Base-by-base conservation (phyloP, 2,113 vertebrate species). In the Kryptolebias marmoratus region DNA sequence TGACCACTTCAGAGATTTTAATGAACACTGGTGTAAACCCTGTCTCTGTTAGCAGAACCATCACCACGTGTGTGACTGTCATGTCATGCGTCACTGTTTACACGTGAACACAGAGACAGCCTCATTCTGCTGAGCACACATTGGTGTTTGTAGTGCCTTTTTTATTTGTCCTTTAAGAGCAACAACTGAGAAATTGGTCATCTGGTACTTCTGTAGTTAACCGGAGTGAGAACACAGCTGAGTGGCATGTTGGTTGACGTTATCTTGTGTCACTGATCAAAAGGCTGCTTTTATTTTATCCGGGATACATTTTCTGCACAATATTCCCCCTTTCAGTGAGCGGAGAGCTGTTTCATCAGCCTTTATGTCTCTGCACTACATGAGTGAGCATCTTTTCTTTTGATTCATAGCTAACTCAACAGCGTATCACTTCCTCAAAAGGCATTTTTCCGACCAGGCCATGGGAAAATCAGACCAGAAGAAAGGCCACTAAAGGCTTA, bases 171-270 rank as follows among this genome's bases (percentile, higher is more conserved):
- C 79, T 30, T 69, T 71, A 70, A 64, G 61, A 64, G 67, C 69
- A 75, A 76, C 8, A 16, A 60, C 64, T n/a, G 36, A 83, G 73
- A 89, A 72, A 87, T 80, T 87, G 84, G 78, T 90, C 83, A 87
- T 87, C 77, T 77, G 79, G 72, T 83, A 52, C 75, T 62, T 89
- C 68, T 84, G 70, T 77, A 81, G 75, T 79, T 75, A 85, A 83
- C 69, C 73, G 79, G 79, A 31, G 16, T 58, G 75, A 70, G 68
- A 80, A 63, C 68, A 50, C 5, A 14, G 62, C 54, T 16, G 64
- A 84, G 73, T 31, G 66, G 39, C 22, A 0, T 68, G 74, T 73
- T 77, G 59, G 54, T 64, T 13, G 32, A 49, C 27, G n/a, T 64
- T 62, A 65, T 85, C 76, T 71, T 49, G 39, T 83, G 73, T 54